These are phyloP conservation scores for Petrolisthes cinctipes DNA, from an alignment of 2,888 invertebrate genomes.

Conservation along the genomic window DNA sequence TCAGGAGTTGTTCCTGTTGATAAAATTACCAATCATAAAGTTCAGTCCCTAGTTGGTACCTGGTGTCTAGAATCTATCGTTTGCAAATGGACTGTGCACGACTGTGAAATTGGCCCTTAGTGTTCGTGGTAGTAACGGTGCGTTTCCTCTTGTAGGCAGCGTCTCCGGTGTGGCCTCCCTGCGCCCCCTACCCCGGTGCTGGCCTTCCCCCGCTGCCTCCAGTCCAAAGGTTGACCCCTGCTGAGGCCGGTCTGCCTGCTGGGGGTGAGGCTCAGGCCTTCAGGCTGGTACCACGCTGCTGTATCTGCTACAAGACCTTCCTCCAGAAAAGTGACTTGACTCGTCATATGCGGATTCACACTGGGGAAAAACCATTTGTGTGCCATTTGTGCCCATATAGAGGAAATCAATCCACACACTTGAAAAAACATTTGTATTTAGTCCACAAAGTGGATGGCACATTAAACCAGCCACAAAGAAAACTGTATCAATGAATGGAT, in stretches of 20 bases:
- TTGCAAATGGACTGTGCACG: neutral
- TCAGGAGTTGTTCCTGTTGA: too few relatives aligned
- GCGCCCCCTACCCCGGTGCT: conserved; percentile 40
- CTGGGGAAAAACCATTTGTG: conserved; percentile 59
- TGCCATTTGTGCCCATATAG: conserved; percentile 59
- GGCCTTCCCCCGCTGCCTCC: conserved; percentile 34
- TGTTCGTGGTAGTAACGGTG: conserved; percentile 54
- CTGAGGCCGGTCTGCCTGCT: conserved; percentile 19
- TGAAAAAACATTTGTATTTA: conserved; percentile 58
- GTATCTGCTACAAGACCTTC: conserved; percentile 62
- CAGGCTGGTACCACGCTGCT: conserved; percentile 51
- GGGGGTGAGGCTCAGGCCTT: conserved; percentile 19
- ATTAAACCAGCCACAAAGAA: conserved; percentile 26
- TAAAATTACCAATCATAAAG: too few relatives aligned
- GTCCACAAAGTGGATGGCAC: conserved; percentile 58
- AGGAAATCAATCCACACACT: conserved; percentile 60
- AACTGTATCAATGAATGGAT: conserved; percentile 27
- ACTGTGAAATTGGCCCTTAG: neutral
- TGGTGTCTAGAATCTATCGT: neutral
- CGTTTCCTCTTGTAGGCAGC: conserved; percentile 60
- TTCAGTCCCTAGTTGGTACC: neutral
- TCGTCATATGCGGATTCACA: conserved; percentile 61
- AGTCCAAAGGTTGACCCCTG: conserved; percentile 26
- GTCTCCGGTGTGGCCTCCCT: conserved; percentile 56
- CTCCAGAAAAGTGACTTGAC: conserved; percentile 61